Base-by-base conservation (phyloP, 2,113 vertebrate genomes). In the Erythrolamprus reginae region DNA sequence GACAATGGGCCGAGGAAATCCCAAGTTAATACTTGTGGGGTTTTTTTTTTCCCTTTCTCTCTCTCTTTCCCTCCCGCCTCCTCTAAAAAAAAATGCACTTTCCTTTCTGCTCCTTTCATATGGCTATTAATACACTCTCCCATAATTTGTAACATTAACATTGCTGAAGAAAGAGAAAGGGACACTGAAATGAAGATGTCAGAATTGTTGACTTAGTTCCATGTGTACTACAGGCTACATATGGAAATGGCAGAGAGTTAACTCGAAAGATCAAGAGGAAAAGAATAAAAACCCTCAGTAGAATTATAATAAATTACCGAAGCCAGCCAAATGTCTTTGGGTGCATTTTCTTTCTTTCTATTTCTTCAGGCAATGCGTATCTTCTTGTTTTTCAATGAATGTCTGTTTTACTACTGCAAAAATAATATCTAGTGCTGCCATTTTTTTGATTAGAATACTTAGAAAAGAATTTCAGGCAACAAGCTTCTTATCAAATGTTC, bases 141-240 rank as follows among this genome's bases (percentile, higher is more conserved):
- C 89, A 94, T 98, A 97, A 98, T 99, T 98, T 98, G 97, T 97
- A 97, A 97, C 96, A 97, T 98, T 98, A 98, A 97, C 97, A 98
- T 98, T 98, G 97, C 96, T 96, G 97, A 98, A 96, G 97, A 98
- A 97, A 97, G 97, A 96, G 97, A 97, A 97, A 98, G 98, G 97
- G 98, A 98, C 98, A 97, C 95, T 96, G 97, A 96, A 97, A 97
- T 98, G 96, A 96, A 98, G 97, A 98, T 70, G 94, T 97, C 96
- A 98, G 96, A 98, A 97, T 95, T 97, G 98, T 98, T 98, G 98
- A 98, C 97, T 95, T 96, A 95, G 97, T 97, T 96, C 48, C 0
- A 93, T 13, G 92, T 94, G 92, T 96, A 96, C 96, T 96, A 94
- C 82, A 92, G 95, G 95, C 94, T 94, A 88, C 91, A 92, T 96